Percentiles rank a stretch among this genome's conserved stretches.
Conservation (phyloP, 2,113 vertebrate species). For the Dicerorhinus sumatrensis region DNA sequence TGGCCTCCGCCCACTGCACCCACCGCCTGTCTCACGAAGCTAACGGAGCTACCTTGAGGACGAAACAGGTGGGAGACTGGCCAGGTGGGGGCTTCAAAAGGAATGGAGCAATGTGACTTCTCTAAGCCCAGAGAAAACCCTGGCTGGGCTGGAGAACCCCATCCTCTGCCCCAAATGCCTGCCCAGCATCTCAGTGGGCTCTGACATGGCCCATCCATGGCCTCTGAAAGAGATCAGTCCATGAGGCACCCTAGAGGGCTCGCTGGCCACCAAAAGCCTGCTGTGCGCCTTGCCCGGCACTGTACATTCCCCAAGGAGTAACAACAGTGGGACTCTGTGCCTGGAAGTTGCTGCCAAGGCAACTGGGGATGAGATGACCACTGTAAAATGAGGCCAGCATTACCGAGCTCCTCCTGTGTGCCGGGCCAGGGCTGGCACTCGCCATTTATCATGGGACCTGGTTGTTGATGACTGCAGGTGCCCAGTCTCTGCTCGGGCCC, state of each 20-base stretch:
- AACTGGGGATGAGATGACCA: not conserved
- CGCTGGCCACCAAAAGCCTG: not conserved
- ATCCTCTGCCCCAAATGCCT: not conserved
- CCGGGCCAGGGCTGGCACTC: rapidly evolving
- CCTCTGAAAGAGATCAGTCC: not conserved
- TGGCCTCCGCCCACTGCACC: not conserved
- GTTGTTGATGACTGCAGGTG: not conserved
- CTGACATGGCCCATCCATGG: not conserved
- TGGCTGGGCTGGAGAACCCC: not conserved
- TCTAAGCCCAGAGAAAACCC: not conserved
- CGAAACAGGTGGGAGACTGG: not conserved
- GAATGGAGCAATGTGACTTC: not conserved
- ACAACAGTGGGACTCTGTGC: no score
- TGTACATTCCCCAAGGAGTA: not conserved
- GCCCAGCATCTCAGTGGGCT: not conserved
- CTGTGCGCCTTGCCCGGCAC: not conserved
- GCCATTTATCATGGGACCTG: rapidly evolving
- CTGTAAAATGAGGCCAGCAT: not conserved
- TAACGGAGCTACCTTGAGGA: not conserved
- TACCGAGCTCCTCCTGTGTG: not conserved
- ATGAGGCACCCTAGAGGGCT: not conserved
- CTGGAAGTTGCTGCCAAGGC: not conserved
- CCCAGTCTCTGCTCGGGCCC: not conserved
- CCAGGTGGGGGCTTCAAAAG: not conserved
- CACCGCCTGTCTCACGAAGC: not conserved